Conservation (phyloP, 2,113 vertebrate species). For the Melierax canorus region DNA sequence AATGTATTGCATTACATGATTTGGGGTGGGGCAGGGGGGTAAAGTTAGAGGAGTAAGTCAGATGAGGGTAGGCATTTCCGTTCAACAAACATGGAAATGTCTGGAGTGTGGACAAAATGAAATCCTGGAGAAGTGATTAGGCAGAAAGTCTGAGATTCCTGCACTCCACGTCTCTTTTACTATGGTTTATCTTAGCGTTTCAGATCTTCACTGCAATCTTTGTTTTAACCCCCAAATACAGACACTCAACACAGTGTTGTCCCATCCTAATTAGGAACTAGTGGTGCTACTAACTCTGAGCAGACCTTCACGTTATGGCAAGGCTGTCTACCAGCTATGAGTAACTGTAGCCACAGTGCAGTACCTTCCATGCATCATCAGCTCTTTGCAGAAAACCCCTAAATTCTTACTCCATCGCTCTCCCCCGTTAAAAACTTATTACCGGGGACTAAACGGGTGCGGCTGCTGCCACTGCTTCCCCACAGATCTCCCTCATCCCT, state of each 20-base stretch:
- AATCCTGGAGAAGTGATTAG: background rate
- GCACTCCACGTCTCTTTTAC: background rate
- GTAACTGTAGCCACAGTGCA: background rate
- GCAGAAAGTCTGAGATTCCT: background rate
- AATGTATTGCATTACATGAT: background rate
- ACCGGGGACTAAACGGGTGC: background rate
- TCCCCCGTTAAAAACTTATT: background rate
- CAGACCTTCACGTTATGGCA: fast-evolving
- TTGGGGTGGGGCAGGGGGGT: fast-evolving
- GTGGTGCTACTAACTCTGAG: background rate
- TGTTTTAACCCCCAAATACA: background rate
- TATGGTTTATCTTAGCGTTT: background rate
- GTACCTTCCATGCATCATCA: background rate
- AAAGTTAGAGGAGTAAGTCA: background rate
- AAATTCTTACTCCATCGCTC: background rate
- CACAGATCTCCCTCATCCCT: no score
- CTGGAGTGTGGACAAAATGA: background rate
- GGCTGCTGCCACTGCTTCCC: no score
- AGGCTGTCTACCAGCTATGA: background rate
- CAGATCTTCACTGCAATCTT: background rate
- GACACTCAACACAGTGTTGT: fast-evolving
- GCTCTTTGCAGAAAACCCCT: background rate
- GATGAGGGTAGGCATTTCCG: background rate
- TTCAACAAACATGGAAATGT: background rate
- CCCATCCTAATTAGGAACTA: fast-evolving